Evolutionary conservation across 2,888 invertebrate species (phyloP).

Genomic region (Aporophyla lueneburgensis): DNA sequence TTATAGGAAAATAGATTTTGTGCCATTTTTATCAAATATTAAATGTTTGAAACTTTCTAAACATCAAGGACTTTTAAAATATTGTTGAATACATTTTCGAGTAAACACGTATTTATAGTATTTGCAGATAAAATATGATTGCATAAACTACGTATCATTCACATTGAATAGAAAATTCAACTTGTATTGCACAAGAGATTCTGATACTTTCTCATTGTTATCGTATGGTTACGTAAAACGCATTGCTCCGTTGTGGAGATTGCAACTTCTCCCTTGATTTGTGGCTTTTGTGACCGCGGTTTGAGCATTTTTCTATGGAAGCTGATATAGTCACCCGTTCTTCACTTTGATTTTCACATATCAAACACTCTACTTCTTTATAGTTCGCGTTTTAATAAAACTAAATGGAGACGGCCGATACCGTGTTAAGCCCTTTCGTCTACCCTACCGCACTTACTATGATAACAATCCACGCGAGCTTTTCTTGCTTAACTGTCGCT

Average conservation of each 20-base stretch:
- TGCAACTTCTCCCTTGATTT: not conserved
- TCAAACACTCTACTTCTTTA: too few relatives aligned
- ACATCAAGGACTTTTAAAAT: conserved; percentile 9
- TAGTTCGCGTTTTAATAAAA: not conserved
- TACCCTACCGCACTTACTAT: not conserved
- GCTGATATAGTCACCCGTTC: not conserved
- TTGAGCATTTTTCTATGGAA: not conserved
- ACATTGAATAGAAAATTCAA: conserved; percentile 19
- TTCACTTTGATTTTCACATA: not conserved
- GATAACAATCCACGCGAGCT: not conserved
- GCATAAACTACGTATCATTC: conserved; percentile 9
- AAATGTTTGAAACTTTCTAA: conserved; percentile 26
- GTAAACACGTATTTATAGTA: conserved; percentile 18
- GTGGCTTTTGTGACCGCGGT: not conserved
- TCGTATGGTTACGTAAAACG: not conserved
- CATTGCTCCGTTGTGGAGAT: not conserved
- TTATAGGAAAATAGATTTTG: conserved; percentile 51
- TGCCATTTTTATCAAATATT: conserved; percentile 57
- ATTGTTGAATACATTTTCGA: conserved; percentile 27
- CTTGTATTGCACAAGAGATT: conserved; percentile 2
- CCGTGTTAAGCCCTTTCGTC: too few relatives aligned
- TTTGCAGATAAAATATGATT: conserved; percentile 1
- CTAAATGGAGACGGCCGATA: not conserved
- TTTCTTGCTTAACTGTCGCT: not conserved
- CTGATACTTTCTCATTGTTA: conserved; percentile 2